Conservation (phyloP, 2,888 invertebrate genomes). For the Sesia apiformis region DNA sequence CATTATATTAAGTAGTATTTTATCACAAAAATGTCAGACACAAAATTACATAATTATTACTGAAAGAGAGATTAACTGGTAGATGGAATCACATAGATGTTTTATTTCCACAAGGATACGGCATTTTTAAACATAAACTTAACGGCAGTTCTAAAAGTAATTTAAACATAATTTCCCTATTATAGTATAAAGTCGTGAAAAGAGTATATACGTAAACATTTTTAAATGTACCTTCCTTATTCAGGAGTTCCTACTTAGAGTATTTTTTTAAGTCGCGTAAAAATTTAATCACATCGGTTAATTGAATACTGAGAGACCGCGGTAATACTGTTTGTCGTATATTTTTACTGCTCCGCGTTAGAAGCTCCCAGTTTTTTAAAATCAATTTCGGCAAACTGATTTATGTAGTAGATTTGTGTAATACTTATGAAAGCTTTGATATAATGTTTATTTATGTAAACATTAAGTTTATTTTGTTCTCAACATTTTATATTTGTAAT, state of each 20-base stretch:
- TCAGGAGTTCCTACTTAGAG: constrained; percentile 16
- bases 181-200: constrained; percentile 41
- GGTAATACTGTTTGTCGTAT: constrained; percentile 21
- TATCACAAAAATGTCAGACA: background rate
- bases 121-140: background rate
- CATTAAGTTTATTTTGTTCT: no score
- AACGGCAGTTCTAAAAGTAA: constrained; percentile 27
- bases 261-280: constrained; percentile 48
- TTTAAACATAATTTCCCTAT: constrained; percentile 47
- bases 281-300: constrained; percentile 41
- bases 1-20: background rate
- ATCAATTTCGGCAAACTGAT: background rate
- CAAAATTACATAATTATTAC: background rate
- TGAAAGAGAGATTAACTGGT: background rate
- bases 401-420: no score
- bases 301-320: constrained; percentile 30
- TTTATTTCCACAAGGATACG: background rate
- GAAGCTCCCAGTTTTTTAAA: background rate
- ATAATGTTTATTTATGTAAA: no score
- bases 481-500: no score
- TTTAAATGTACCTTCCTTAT: constrained; percentile 17
- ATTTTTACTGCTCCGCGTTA: constrained; percentile 17
- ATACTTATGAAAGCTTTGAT: no score
- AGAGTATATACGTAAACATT: constrained; percentile 25
- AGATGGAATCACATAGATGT: no score